phyloP scores from a whole-genome alignment of 2,113 vertebrate species.

The Monopterus albus region DNA sequence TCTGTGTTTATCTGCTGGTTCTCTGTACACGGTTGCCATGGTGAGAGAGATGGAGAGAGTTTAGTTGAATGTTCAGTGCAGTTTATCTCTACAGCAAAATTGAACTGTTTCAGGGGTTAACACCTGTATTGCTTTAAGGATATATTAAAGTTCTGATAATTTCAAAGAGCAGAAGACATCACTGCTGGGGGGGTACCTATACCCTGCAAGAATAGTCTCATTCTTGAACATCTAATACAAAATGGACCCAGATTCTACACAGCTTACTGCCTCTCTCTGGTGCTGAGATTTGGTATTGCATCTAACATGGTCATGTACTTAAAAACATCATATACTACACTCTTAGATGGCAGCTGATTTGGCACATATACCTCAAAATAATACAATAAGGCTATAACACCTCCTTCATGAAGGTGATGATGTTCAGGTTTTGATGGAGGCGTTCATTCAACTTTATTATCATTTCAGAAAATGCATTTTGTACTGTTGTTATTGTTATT shows the following conservation, averaged over 20 bases:
- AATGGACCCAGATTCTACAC: not conserved
- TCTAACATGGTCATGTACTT: not conserved
- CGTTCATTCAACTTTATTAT: too few species aligned
- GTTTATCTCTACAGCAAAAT: constrained; percentile 11
- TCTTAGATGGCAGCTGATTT: too few species aligned
- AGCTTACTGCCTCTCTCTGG: constrained; percentile 44
- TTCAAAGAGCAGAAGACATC: constrained; percentile 9
- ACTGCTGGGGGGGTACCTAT: not conserved
- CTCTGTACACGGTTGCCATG: constrained; percentile 60
- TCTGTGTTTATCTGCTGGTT: constrained; percentile 48
- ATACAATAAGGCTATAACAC: too few species aligned
- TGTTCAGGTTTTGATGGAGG: too few species aligned
- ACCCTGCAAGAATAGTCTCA: not conserved
- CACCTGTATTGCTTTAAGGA: not conserved
- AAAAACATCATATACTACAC: too few species aligned
- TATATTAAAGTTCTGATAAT: not conserved
- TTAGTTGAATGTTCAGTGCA: constrained; percentile 28
- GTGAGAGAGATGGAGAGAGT: constrained; percentile 40
- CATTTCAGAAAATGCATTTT: too few species aligned
- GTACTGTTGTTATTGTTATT: too few species aligned
- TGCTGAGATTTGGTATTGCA: constrained; percentile 41
- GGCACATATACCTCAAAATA: too few species aligned
- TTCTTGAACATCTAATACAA: constrained; percentile 1
- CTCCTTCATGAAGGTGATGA: too few species aligned
- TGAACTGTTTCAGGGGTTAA: not conserved